Base-by-base conservation (phyloP, 2,888 invertebrate species). In the Cremastinae sp. region DNA sequence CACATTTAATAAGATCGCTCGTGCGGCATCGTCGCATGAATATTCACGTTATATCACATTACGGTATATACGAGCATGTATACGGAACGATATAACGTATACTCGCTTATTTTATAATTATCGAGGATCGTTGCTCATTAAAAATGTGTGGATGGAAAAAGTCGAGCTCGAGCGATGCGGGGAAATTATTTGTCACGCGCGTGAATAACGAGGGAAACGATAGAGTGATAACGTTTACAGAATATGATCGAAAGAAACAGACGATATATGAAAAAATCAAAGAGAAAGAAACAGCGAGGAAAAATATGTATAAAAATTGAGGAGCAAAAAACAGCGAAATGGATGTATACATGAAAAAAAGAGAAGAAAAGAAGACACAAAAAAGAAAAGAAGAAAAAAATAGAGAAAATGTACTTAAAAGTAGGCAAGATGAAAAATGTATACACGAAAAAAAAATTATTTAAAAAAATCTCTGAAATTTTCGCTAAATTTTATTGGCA, bases 31-130 rank as follows among this genome's bases (percentile, higher is more conserved):
- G 45, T 36, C 28, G 9, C 43, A 45, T 61, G 61, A 34, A 22
- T 47, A 61, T 12, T 14, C 36, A 45, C 36, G 20, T 61, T 70
- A 45, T 43, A 70, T 69, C 38, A 59, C 43, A 47, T 28, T 59
- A 28, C 22, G 28, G 36, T 36, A 16, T 69, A 51, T 18, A 3
- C 20, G 38, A 56, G 16, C 28, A 5, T 28, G 28, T 28, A 5
- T 28, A 28, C 28, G 5, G 8, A 5, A 53, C 45, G 53, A 58
- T 59, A 68, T 16, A 53, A 36, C 53, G 22, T 18, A 34, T 22
- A 36, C 59, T 51, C 58, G 61, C 62, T 74, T 51, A 64, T 76
- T 72, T 68, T 76, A 49, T 59, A 76, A 76, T 76, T 76, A 72
- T 47, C 22, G 45, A 47, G 54, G 53, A 34, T 68, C 34, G 38